Evolutionary conservation across 2,797 vertebrate species (phyloP), one percentile per base, ranked within the genome.

Genomic region (Falco concolor): DNA sequence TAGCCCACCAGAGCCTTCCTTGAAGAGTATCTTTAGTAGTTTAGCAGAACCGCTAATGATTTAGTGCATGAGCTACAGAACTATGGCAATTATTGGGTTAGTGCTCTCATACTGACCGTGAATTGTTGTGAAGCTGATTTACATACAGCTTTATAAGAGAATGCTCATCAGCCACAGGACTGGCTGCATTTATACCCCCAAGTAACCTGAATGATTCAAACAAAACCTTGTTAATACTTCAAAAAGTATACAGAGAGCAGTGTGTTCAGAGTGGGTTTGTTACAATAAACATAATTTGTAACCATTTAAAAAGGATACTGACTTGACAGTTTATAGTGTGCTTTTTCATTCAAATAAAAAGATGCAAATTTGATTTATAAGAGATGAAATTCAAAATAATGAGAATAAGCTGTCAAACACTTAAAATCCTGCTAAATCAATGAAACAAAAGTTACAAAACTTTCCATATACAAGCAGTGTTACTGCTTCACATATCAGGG

Each of bases 121-220:
- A 84, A 32, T 95, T 82, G 92, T 86, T 96, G 95, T 97, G 97
- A 97, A 98, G 97, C 96, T 98, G 97, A 97, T 97, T 98, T 97
- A 98, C 97, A 98, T 95, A 98, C 95, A 98, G 97, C 97, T 98
- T 98, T 97, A 98, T 98, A 96, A 97, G 96, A 73, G 90, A 97
- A 97, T 98, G 98, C 96, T 98, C 97, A 95, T 98, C 98, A 98
- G 97, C 96, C 97, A 97, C 92, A 86, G 97, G 97, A 97, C 90
- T 98, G 97, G 96, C 93, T 96, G 96, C 90, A 97, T 91, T 97
- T 96, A 97, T 86, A 96, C 93, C 97, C 97, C 96, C 97, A 98
- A 96, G 97, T 94, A 97, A 98, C 97, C 98, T 98, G 97, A 98
- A 96, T 97, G 97, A 95, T 95, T 96, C 93, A 98, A 98, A 98